Conservation (phyloP, 2,888 invertebrate genomes). For the Ametastegia equiseti region DNA sequence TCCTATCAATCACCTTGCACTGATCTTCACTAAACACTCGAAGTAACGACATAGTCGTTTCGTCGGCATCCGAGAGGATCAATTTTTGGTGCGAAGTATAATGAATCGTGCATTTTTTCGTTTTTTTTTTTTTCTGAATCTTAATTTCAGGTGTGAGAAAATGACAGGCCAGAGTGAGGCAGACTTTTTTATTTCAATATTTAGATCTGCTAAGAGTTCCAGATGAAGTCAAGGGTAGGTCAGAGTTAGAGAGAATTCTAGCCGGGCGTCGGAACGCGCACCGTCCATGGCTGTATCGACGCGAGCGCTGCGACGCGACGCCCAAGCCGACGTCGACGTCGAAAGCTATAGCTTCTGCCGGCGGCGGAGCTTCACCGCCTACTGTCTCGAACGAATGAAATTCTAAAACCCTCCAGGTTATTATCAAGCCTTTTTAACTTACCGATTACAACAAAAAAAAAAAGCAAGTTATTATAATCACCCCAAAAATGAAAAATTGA, state of each 20-base stretch:
- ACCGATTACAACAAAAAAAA: no score
- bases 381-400: constrained; percentile 7
- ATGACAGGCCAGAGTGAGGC: constrained; percentile 4
- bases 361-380: constrained; percentile 27
- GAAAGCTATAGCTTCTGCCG: constrained; percentile 29
- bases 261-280: constrained; percentile 64
- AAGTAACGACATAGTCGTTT: neutral
- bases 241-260: constrained; percentile 51
- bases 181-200: constrained; percentile 24
- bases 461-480: no score
- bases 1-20: constrained; percentile 26
- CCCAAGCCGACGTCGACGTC: constrained; percentile 59
- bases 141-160: neutral
- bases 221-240: constrained; percentile 49
- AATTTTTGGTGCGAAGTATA: neutral
- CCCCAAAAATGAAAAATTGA: no score
- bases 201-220: constrained; percentile 48
- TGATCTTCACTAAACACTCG: constrained; percentile 38
- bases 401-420: neutral
- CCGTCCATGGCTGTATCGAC: constrained; percentile 76
- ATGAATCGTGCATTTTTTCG: neutral
- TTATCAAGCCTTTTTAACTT: neutral
- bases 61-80: neutral
- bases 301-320: constrained; percentile 73
- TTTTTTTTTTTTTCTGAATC: constrained; percentile 12